Base-by-base conservation (phyloP, 2,113 vertebrate species). In the Pteronura brasiliensis region DNA sequence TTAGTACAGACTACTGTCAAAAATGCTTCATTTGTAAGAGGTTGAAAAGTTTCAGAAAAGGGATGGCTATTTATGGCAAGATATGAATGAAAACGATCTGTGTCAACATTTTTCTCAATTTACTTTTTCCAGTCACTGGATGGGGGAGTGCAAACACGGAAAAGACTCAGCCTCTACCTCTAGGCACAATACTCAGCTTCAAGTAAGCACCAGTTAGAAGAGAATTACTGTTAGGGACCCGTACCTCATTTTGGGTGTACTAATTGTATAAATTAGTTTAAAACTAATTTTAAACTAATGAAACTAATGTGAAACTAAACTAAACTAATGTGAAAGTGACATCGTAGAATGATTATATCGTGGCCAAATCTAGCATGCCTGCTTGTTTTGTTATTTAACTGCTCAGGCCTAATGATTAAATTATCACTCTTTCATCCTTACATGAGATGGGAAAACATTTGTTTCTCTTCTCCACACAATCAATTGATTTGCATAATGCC, bases 61-160 rank as follows among this genome's bases (percentile, higher is more conserved):
- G 67, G 59, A 49, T 36, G 74, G 61, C 67, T 52, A 49, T 49
- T 90, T 80, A 86, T 15, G 76, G 63, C 47, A 31, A 80, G 79
- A 82, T 55, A 74, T 34, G 81, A 87, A 93, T 98, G 96, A 98
- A 98, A 96, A 97, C 97, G 94, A 95, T 88, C 88, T 79, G n/a
- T 93, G 63, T 93, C 74, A 96, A 88, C 55, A 49, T 21, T 95
- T 97, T 17, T 34, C 88, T 94, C 71, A 57, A 29, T 74, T 98
- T 87, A 84, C 10, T 36, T 96, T 96, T 85, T 39, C 88, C 11
- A 93, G 69, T 49, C 61, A 44, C 42, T 97, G 67, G 44, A 74
- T 84, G 74, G 81, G 27, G 44, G 11, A 89, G 92, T 93, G 52
- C 71, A 85, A 87, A 81, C 31, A 95, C 12, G 47, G 27, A 76